Conservation (phyloP, 2,797 vertebrate genomes). For the Octomys mimax region DNA sequence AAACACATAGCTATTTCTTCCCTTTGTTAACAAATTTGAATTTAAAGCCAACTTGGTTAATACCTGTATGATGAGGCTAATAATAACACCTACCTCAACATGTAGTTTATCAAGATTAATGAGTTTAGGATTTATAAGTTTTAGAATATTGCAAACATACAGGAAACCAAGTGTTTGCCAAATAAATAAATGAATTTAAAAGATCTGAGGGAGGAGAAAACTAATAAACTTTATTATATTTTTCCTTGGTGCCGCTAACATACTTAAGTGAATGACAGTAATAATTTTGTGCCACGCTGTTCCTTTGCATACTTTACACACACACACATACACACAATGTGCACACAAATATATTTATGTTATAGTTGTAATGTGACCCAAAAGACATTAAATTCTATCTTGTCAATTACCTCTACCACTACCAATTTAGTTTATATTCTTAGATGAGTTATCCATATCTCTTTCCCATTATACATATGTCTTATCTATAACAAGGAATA, state of each 20-base stretch:
- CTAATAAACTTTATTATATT: slow-evolving; percentile 1
- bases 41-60: neutral
- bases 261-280: neutral
- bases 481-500: slow-evolving; percentile 31
- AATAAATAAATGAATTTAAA: neutral
- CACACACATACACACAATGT: neutral
- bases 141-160: neutral
- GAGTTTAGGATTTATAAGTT: slow-evolving; percentile 38
- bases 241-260: neutral
- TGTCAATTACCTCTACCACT: neutral
- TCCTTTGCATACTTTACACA: neutral
- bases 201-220: neutral
- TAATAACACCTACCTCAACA: slow-evolving; percentile 9
- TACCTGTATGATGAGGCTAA: neutral
- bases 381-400: slow-evolving; percentile 38
- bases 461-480: neutral
- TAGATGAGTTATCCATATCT: slow-evolving; percentile 51
- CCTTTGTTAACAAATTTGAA: slow-evolving; percentile 52
- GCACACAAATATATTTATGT: neutral
- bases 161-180: slow-evolving; percentile 23
- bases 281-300: neutral
- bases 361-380: slow-evolving; percentile 40
- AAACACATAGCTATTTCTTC: neutral
- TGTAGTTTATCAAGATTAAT: slow-evolving; percentile 24
- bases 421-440: slow-evolving; percentile 4